A percentile compares a stretch with the other conserved stretches of the same genome.
These are phyloP conservation scores for Sabatieria punctata DNA, from an alignment of 2,888 invertebrate species.

Conservation along the genomic window DNA sequence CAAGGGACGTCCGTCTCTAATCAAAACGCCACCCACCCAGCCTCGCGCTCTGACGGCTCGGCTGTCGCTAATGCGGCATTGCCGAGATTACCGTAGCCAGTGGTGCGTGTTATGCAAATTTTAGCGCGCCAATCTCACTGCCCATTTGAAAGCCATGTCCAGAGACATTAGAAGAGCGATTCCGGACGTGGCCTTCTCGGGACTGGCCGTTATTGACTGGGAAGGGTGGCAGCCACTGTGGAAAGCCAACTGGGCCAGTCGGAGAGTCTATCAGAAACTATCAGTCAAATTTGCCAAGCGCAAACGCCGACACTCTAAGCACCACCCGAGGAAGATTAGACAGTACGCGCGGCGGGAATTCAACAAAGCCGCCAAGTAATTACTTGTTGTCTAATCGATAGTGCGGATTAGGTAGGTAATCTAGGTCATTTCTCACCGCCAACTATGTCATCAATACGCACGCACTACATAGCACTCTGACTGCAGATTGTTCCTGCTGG, in stretches of 20 bases:
- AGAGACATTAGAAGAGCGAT: neutral
- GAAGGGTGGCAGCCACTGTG: conserved; percentile 1
- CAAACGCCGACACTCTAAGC: no score
- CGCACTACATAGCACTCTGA: neutral
- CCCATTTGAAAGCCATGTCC: neutral
- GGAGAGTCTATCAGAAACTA: neutral
- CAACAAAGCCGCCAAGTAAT: no score
- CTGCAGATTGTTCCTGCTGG: neutral
- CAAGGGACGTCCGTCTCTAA: no score
- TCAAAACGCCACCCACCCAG: no score
- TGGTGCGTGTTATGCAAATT: no score
- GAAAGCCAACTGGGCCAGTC: neutral
- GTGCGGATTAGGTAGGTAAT: neutral
- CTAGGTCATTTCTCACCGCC: neutral
- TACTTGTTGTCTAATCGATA: no score
- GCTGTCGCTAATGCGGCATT: no score
- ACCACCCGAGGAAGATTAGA: no score
- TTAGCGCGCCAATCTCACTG: neutral
- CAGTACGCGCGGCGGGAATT: no score
- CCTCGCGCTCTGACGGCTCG: no score
- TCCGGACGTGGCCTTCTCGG: neutral
- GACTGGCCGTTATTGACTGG: neutral
- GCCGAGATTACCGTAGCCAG: no score
- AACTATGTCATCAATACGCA: neutral
- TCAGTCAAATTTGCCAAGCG: neutral